Evolutionary conservation across 2,888 invertebrate genomes (phyloP), one percentile per base, ranked within the genome.

Genomic region (Papilio demoleus): DNA sequence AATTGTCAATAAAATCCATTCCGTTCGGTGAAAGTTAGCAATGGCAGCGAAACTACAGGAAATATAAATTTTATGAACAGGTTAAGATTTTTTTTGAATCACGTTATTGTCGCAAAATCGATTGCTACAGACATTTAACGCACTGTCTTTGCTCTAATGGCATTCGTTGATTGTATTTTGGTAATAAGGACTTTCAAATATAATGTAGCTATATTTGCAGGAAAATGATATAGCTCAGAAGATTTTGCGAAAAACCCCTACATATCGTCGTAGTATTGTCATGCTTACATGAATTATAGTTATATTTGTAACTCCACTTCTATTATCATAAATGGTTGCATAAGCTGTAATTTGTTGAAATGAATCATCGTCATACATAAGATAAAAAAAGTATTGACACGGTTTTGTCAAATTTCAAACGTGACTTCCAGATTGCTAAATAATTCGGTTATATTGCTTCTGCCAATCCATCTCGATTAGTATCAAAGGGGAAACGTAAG

Each of bases 71-170:
- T 56, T 56, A 56, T 56, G 53, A 56, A 56, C 53, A 31, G 53
- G 53, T 56, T 31, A 56, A 56, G 53, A 56, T 56, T 56, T 56
- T 53, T 56, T 56, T 56, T 56, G 53, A 56, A 56, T 56, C 53
- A 17, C 31, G 53, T 56, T 56, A 56, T 56, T 31, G 53, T 56
- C 31, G 53, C 53, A 56, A 56, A 56, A 56, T 56, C 53, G 53
- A 56, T 56, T 27, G 27, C 53, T 56, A 2, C 31, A 31, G 31
- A 56, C 53, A 56, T 56, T 31, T 31, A 56, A 31, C 53, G 31
- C 31, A 56, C 53, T 56, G 53, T 56, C 17, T 56, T 31, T 56
- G 53, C 53, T 56, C 53, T 56, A 56, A 56, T 56, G 53, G 31
- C 31, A 8, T 56, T 31, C 31, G 8, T 0, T 31, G 53, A 56